A percentile compares a stretch with the other conserved stretches of the same genome.
phyloP scores from a whole-genome alignment of 1,140 invertebrate genomes.

The Drosophila malerkotliana region DNA sequence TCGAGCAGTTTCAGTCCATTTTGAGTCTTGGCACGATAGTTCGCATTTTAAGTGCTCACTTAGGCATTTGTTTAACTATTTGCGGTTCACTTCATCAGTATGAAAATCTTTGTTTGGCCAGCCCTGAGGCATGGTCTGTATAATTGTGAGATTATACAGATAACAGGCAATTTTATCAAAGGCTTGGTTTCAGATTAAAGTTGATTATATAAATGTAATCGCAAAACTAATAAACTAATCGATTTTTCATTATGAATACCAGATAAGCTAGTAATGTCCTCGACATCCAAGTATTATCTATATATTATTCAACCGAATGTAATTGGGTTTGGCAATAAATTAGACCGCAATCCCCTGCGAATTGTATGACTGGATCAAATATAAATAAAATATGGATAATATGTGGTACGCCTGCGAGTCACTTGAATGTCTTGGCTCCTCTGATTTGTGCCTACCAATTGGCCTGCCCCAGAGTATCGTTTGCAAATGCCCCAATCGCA shows the following conservation, averaged over 20 bases:
- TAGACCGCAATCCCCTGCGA: neutral
- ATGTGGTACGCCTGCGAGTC: constrained; percentile 6
- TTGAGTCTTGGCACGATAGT: neutral
- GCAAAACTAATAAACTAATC: neutral
- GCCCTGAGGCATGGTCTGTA: constrained; percentile 9
- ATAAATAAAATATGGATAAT: constrained; percentile 41
- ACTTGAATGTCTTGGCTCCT: constrained; percentile 15
- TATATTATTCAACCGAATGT: neutral
- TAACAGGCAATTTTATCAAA: neutral
- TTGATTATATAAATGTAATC: neutral
- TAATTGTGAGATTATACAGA: constrained; percentile 6
- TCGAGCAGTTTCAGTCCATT: constrained; percentile 21
- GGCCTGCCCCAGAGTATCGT: constrained; percentile 49
- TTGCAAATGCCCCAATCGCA: constrained; percentile 29
- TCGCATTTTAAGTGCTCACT: constrained; percentile 33
- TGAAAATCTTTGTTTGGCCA: constrained; percentile 5
- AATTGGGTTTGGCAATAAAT: constrained; percentile 5
- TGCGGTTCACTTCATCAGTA: constrained; percentile 14
- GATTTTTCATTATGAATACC: neutral
- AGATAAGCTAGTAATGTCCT: no score
- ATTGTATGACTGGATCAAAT: constrained; percentile 9
- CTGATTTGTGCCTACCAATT: constrained; percentile 59
- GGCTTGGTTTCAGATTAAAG: neutral
- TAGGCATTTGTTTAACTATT: constrained; percentile 37
- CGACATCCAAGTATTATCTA: neutral